A percentile compares a stretch with the other conserved stretches of the same genome.
Conservation (phyloP, 1,140 invertebrate genomes). For the Homalodisca vitripennis region DNA sequence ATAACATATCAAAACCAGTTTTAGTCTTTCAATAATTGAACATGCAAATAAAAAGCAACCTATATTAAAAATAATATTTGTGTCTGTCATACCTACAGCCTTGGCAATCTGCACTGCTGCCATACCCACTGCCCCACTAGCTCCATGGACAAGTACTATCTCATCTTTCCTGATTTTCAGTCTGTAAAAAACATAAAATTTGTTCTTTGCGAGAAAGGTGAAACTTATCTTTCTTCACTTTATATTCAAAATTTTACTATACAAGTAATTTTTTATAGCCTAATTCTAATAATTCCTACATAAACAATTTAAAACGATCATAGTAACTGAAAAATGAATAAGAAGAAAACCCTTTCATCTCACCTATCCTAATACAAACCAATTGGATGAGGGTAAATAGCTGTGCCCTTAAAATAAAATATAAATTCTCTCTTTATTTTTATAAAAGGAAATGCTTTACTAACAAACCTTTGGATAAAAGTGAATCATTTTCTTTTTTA, state of each 20-base stretch:
- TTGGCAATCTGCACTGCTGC: conserved; percentile 58
- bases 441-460: no score
- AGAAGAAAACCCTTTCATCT: no score
- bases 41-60: no score
- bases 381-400: no score
- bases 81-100: conserved; percentile 45
- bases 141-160: conserved; percentile 59
- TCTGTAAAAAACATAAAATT: conserved; percentile 28
- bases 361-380: no score
- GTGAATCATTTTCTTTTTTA: no score
- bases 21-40: no score
- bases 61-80: no score
- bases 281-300: neutral
- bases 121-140: conserved; percentile 61
- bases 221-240: neutral
- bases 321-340: neutral
- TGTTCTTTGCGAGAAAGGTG: neutral
- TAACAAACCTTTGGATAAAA: no score
- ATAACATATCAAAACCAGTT: no score
- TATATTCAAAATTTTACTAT: neutral
- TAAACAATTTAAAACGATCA: neutral
- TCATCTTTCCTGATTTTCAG: conserved; percentile 33
- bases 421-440: no score
- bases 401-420: no score
- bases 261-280: neutral